Base-by-base conservation (phyloP, 2,113 vertebrate genomes). In the Herpailurus yagouaroundi region DNA sequence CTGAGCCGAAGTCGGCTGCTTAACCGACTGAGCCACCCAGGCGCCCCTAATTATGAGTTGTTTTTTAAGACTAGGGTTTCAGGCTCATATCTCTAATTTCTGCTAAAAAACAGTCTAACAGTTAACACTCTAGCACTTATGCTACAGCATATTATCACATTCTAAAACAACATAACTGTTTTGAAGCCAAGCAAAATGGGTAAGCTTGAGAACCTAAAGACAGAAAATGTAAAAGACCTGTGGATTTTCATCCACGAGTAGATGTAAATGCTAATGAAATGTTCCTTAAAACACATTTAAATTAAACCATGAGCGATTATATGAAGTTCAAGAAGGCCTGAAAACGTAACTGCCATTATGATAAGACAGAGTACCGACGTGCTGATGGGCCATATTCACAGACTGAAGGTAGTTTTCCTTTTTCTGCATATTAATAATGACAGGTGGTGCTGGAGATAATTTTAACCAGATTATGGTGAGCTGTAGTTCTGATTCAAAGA, bases 381-480 rank as follows among this genome's bases (percentile, higher is more conserved):
- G 92, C 94, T 96, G 95, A 96, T 82, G 90, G 97, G 95, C 93
- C 87, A 76, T 91, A 86, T 96, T 96, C 97, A 71, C 41, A 84
- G 83, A 89, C 93, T 89, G 77, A 97, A 98, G 94, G 95, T 96
- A 96, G 98, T 97, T 0, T 95, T 96, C 93, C 96, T 98, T 88
- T 96, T 94, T 89, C 96, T 98, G 97, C 92, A 97, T 97, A 95
- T 98, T 99, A 98, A 99, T 98, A 98, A 98, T 97, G 98, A 97
- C 98, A 98, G 97, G 98, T 99, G 98, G 97, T 98, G 91, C 86
- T 93, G 85, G 55, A 98, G 98, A 98, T 99, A 98, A 99, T 99
- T 99, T 98, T 98, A 98, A 98, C 97, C 98, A 98, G 98, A 98
- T 98, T 98, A 99, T 94, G 90, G 96, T 83, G 97, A 98, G 95